Percentiles rank a stretch among this genome's conserved stretches.
These are phyloP conservation scores for Marcusenius ussheri DNA, from an alignment of 2,113 vertebrate genomes.

Conservation along the genomic window DNA sequence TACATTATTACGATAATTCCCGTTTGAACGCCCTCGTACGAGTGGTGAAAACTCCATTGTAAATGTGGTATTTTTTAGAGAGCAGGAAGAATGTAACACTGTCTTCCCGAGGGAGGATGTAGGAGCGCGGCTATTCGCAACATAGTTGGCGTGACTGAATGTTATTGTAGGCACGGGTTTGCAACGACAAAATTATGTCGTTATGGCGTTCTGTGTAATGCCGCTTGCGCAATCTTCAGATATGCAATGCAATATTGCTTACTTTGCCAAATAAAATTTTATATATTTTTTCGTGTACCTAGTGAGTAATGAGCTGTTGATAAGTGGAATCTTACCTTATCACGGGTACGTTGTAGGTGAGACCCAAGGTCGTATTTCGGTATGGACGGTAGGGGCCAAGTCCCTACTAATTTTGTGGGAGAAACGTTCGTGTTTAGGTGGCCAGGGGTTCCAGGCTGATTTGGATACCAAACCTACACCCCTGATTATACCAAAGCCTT, in stretches of 20 bases:
- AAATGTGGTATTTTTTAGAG: background rate
- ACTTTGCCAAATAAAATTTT: background rate
- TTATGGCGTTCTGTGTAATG: background rate
- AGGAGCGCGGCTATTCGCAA: background rate
- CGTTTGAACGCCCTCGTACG: background rate
- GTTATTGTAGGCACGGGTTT: background rate
- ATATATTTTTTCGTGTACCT: background rate
- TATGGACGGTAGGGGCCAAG: background rate
- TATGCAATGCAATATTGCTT: background rate
- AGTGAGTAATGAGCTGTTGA: background rate
- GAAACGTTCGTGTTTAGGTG: background rate
- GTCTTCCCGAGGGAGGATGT: background rate
- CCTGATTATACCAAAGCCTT: background rate
- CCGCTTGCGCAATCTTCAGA: background rate
- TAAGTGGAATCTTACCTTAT: background rate
- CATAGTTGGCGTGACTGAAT: background rate
- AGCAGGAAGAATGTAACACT: constrained; percentile 1
- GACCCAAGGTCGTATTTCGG: background rate
- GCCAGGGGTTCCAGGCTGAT: background rate
- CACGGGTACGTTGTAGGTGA: background rate
- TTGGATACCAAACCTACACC: background rate
- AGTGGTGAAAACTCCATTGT: background rate
- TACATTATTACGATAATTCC: background rate
- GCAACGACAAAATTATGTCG: background rate
- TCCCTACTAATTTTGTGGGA: background rate